Base-by-base conservation (phyloP, 2,113 vertebrate species). In the Cyanistes caeruleus region DNA sequence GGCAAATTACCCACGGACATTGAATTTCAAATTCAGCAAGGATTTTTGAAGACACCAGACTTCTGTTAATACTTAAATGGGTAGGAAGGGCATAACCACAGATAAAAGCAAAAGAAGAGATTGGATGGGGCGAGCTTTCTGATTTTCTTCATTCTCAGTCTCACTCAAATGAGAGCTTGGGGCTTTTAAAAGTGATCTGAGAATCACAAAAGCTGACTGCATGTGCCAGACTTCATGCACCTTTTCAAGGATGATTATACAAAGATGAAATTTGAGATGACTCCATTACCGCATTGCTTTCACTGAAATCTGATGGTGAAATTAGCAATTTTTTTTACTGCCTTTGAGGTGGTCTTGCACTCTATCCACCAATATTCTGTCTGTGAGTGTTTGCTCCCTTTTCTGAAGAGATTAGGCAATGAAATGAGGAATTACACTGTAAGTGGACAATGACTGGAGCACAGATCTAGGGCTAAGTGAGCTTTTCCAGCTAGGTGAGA, bases 351-450 rank as follows among this genome's bases (percentile, higher is more conserved):
- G 56, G 5, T 56, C 9, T 90, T 80, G 28, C 4, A 3, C 12
- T 35, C 0, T 17, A n/a, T 37, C 39, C 33, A 6, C 33, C 30
- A 20, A 2, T 63, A 22, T 63, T 39, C 7, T 70, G 10, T 52
- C n/a, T 35, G 24, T 43, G 77, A 25, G 2, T 49, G 30, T 48
- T 69, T 70, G 1, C 35, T 62, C 35, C 15, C 39, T 55, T 39
- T 67, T 83, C 52, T 84, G 37, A 51, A 58, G 51, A 43, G 84
- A 27, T 37, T 2, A 15, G 28, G 52, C 48, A 59, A 3, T 0
- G 2, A 63, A 73, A 25, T 28, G 60, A 59, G 62, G 7, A 18
- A 0, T 49, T 31, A 0, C 10, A 2, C 10, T 24, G 9, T 19
- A 20, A n/a, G 44, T 23, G 69, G 56, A 1, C 48, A 13, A 0